A percentile compares a stretch with the other conserved stretches of the same genome.
phyloP scores from a whole-genome alignment of 2,113 vertebrate species.

The Danionella cerebrum region DNA sequence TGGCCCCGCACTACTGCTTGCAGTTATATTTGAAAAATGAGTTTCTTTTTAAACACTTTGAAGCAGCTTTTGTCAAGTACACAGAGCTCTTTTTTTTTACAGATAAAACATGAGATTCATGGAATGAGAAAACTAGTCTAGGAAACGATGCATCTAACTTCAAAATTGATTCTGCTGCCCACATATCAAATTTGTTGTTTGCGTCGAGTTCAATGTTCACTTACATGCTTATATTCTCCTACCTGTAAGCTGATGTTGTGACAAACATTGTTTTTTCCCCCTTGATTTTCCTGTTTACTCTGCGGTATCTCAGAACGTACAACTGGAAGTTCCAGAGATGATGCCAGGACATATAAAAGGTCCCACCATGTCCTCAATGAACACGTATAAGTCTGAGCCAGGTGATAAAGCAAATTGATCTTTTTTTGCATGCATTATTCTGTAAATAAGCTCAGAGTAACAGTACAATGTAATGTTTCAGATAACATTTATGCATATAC shows the following conservation, averaged over 20 bases:
- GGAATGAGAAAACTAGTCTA: slow-evolving; percentile 12
- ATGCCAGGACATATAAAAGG: slow-evolving; percentile 28
- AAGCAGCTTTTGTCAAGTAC: neutral
- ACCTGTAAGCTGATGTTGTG: slow-evolving; percentile 8
- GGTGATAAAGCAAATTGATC: slow-evolving; percentile 40
- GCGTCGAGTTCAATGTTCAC: too few species aligned
- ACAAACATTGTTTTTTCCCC: too few species aligned
- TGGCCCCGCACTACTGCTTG: too few species aligned
- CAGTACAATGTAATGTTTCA: too few species aligned
- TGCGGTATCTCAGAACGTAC: neutral
- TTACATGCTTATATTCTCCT: slow-evolving; percentile 8
- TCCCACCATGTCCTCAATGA: slow-evolving; percentile 36
- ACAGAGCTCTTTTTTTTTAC: neutral
- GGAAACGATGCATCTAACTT: neutral
- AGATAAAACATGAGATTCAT: slow-evolving; percentile 9
- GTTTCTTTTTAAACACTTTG: too few species aligned
- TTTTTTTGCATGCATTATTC: neutral
- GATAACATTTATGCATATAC: slow-evolving; percentile 46
- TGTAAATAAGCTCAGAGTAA: too few species aligned
- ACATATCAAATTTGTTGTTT: too few species aligned
- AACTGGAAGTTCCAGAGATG: slow-evolving; percentile 39
- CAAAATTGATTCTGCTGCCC: slow-evolving; percentile 15
- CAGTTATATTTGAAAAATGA: too few species aligned
- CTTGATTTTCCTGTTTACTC: neutral
- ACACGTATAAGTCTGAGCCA: slow-evolving; percentile 63